Conservation (phyloP, 2,113 vertebrate species). For the Neodon shergylaensis region DNA sequence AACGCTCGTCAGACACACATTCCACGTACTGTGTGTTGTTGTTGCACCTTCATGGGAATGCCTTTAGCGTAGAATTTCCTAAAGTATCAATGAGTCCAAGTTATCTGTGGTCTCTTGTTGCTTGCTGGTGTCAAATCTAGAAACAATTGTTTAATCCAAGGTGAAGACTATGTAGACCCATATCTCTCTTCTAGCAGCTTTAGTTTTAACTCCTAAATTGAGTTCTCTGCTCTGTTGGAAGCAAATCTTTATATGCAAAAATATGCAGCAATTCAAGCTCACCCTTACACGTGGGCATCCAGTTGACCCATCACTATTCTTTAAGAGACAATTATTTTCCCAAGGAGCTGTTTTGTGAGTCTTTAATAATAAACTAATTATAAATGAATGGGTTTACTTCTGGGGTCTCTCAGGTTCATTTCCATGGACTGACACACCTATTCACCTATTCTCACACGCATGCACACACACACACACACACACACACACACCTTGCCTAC, state of each 20-base stretch:
- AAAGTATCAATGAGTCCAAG: not conserved
- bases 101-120: not conserved
- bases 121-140: not conserved
- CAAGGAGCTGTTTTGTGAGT: not conserved
- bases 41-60: not conserved
- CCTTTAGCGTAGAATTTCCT: not conserved
- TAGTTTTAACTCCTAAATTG: not conserved
- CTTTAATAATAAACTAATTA: not conserved
- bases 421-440: not conserved
- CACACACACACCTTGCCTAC: not conserved
- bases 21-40: not conserved
- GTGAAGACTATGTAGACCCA: not conserved
- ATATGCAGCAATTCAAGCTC: not conserved
- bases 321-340: not conserved
- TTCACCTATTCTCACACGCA: not conserved
- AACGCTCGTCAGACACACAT: not conserved
- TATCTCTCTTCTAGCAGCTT: not conserved
- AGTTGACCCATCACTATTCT: not conserved
- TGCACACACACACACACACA: not conserved
- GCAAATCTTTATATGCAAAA: not conserved
- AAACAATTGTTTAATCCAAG: not conserved
- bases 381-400: not conserved
- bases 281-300: not conserved
- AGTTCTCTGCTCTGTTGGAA: not conserved
- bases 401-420: not conserved